These are phyloP conservation scores for Vultur gryphus DNA, from an alignment of 2,797 vertebrate species.

Conservation along the genomic window DNA sequence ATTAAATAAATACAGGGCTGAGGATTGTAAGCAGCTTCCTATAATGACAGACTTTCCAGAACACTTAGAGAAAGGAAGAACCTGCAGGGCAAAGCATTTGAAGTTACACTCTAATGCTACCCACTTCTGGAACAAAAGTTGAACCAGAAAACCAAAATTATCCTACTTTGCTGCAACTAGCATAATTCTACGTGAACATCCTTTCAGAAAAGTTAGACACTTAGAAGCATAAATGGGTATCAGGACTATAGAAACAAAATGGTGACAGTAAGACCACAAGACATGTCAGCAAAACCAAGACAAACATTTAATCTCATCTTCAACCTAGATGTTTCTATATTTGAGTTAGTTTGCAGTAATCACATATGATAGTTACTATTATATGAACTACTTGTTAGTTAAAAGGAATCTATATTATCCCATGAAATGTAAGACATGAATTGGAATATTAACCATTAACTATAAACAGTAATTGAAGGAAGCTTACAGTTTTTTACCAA, in stretches of 20 bases:
- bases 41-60: background rate
- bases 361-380: background rate
- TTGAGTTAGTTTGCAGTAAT: background rate
- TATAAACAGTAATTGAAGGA: background rate
- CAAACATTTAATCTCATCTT: background rate
- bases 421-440: background rate
- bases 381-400: background rate
- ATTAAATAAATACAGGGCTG: background rate
- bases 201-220: background rate
- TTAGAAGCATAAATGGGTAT: background rate
- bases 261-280: background rate
- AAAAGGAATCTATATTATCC: background rate
- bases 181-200: background rate
- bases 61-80: background rate
- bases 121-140: background rate
- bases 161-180: background rate
- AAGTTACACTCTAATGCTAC: background rate
- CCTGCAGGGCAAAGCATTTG: background rate
- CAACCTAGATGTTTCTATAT: background rate
- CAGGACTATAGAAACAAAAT: background rate
- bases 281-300: background rate
- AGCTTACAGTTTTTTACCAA: background rate
- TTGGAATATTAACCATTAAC: background rate
- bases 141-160: background rate
- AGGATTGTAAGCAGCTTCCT: background rate